Conservation (phyloP, 2,797 vertebrate genomes). For the Cossypha caffra region DNA sequence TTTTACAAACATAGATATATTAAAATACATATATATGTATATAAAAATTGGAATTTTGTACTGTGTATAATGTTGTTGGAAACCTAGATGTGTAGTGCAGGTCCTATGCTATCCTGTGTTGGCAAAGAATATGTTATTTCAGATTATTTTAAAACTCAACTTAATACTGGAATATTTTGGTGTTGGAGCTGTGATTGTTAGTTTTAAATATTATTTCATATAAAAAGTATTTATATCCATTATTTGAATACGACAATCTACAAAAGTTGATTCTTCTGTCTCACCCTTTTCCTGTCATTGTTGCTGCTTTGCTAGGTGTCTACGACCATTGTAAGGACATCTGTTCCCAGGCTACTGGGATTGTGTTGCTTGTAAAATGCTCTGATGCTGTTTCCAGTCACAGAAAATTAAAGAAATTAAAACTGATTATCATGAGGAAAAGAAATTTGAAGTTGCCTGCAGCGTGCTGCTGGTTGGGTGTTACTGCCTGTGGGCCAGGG, state of each 20-base stretch:
- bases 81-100: background rate
- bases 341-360: background rate
- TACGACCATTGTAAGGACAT: background rate
- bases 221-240: background rate
- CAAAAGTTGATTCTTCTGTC: background rate
- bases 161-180: background rate
- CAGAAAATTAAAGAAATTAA: constrained; percentile 52
- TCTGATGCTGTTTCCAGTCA: background rate
- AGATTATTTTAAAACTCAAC: background rate
- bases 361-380: background rate
- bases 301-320: background rate
- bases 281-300: background rate
- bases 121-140: background rate
- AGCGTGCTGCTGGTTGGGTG: background rate
- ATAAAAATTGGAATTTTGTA: background rate
- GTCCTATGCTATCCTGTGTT: background rate
- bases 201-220: constrained; percentile 4
- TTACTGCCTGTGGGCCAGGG: background rate
- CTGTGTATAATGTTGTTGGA: background rate
- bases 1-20: background rate
- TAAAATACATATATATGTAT: background rate
- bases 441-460: background rate
- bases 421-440: constrained; percentile 19
- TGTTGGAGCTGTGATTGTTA: background rate
- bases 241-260: background rate